Conservation (phyloP, 2,797 vertebrate species). For the Paedocypris micromegethes region DNA sequence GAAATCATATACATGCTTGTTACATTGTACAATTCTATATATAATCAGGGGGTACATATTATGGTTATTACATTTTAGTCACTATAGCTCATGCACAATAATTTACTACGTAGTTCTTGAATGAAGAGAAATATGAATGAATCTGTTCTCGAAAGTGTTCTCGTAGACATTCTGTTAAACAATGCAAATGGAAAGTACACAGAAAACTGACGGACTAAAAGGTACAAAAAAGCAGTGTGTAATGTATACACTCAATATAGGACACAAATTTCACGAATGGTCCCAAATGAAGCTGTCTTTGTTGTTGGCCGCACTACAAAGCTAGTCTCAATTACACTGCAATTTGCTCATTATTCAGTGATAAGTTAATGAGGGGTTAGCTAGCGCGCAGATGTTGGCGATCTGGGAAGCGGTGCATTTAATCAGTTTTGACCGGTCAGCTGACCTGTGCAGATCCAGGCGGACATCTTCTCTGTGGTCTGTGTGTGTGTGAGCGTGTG, state of each 20-base stretch:
- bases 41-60: no score
- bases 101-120: no score
- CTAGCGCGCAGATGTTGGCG: slow-evolving; percentile 59
- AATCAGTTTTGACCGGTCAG: slow-evolving; percentile 44
- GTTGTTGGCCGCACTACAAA: slow-evolving; percentile 58
- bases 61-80: no score
- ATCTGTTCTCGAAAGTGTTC: no score
- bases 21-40: no score
- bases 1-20: no score
- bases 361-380: slow-evolving; percentile 55
- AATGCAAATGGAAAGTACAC: no score
- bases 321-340: slow-evolving; percentile 63
- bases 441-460: slow-evolving; percentile 3
- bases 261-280: slow-evolving; percentile 53
- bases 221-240: background rate
- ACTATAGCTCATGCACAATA: no score
- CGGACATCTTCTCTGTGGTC: background rate
- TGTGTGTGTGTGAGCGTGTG: background rate
- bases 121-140: no score
- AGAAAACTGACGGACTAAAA: no score
- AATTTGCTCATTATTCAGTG: slow-evolving; percentile 61
- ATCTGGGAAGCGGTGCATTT: slow-evolving; percentile 50
- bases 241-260: slow-evolving; percentile 50
- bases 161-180: no score
- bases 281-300: slow-evolving; percentile 53